Evolutionary conservation across 2,797 vertebrate species (phyloP).

Genomic region (Decapterus maruadsi): DNA sequence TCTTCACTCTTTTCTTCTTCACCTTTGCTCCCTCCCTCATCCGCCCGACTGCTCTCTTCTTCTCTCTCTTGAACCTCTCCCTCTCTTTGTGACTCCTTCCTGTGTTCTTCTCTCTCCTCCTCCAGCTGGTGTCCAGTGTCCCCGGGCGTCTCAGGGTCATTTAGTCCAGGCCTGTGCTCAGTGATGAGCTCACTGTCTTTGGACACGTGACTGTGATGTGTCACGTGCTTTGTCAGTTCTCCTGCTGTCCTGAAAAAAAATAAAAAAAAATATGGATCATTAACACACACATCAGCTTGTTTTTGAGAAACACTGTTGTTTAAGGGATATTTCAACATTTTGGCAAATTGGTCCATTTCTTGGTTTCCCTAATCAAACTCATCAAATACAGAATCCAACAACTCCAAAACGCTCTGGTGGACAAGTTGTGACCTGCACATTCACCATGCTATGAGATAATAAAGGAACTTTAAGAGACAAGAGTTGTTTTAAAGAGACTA

Average conservation of each 20-base stretch:
- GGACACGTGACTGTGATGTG: constrained; percentile 5
- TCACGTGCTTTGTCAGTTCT: constrained; percentile 13
- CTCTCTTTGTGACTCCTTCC: not conserved
- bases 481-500: too few species aligned
- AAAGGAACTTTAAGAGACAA: too few species aligned
- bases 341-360: too few species aligned
- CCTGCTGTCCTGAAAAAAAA: constrained; percentile 50
- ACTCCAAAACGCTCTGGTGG: too few species aligned
- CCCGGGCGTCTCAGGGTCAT: constrained; percentile 12
- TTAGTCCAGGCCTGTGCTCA: not conserved
- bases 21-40: not conserved
- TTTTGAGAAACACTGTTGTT: not conserved
- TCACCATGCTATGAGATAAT: too few species aligned
- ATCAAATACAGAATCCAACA: too few species aligned
- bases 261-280: not conserved
- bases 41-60: not conserved
- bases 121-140: constrained; percentile 8
- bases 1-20: constrained; percentile 13
- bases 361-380: too few species aligned
- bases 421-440: too few species aligned
- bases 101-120: constrained; percentile 2
- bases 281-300: not conserved
- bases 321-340: too few species aligned
- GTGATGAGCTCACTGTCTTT: constrained; percentile 9
- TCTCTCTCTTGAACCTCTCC: not conserved